Conservation (phyloP, 1,140 invertebrate species). For the Temnothorax nylanderi region DNA sequence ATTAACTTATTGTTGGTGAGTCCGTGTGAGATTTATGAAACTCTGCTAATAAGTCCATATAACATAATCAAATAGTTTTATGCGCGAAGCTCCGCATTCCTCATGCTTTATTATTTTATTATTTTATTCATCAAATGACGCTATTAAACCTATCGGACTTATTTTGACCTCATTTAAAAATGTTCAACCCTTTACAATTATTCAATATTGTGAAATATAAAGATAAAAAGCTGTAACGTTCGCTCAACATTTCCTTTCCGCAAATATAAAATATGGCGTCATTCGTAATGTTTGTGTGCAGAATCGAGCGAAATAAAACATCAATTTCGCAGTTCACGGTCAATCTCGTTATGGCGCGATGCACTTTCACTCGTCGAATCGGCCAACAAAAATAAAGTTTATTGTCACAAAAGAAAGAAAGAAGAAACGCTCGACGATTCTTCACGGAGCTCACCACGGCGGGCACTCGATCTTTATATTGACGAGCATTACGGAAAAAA, state of each 20-base stretch:
- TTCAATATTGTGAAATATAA: background rate
- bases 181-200: background rate
- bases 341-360: conserved; percentile 12
- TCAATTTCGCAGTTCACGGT: background rate
- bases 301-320: background rate
- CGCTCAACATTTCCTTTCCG: background rate
- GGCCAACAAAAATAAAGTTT: conserved; percentile 1
- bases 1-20: conserved; percentile 5
- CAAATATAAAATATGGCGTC: background rate
- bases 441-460: background rate
- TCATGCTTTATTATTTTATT: background rate
- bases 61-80: background rate
- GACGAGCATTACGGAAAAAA: background rate
- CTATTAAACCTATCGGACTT: background rate
- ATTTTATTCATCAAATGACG: background rate
- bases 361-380: conserved; percentile 21
- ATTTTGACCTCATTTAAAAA: background rate
- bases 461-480: background rate
- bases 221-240: background rate
- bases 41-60: background rate
- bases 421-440: background rate
- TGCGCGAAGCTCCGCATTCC: background rate
- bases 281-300: background rate
- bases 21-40: conserved; percentile 9
- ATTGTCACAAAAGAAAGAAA: background rate